phyloP scores from a whole-genome alignment of 2,797 vertebrate species.

The Halcyon badia region DNA sequence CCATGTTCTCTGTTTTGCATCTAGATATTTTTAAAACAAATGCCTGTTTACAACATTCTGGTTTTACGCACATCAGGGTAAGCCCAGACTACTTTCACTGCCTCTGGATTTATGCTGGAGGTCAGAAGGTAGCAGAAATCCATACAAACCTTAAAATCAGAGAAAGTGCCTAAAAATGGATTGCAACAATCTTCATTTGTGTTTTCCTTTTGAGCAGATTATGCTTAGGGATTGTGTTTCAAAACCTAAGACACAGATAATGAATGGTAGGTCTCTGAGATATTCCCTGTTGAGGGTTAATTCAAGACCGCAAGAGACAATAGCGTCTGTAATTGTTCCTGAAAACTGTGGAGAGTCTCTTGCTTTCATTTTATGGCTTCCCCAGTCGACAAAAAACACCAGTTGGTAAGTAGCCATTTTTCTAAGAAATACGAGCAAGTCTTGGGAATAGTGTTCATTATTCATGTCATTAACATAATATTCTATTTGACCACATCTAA shows the following conservation, averaged over 20 bases:
- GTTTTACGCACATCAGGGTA: not conserved
- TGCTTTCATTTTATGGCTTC: slow-evolving; percentile 62
- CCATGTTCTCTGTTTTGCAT: not conserved
- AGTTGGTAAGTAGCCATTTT: slow-evolving; percentile 58
- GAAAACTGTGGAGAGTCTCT: slow-evolving; percentile 56
- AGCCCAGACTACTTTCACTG: not conserved
- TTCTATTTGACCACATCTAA: slow-evolving; percentile 63
- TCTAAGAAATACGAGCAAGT: slow-evolving; percentile 56
- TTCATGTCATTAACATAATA: slow-evolving; percentile 61
- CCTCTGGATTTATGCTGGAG: not conserved
- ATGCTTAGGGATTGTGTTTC: slow-evolving; percentile 8
- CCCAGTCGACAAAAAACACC: slow-evolving; percentile 21
- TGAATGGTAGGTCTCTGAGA: slow-evolving; percentile 37
- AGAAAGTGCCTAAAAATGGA: not conserved
- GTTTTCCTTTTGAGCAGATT: slow-evolving; percentile 15
- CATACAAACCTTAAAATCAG: not conserved
- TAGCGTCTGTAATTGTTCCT: slow-evolving; percentile 49
- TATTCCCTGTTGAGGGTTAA: slow-evolving; percentile 36
- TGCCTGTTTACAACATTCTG: not conserved
- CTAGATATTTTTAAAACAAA: not conserved
- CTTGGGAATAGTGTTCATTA: slow-evolving; percentile 63
- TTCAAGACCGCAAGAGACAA: slow-evolving; percentile 49
- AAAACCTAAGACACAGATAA: slow-evolving; percentile 33
- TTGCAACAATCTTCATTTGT: not conserved
- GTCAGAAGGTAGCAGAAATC: not conserved